Conservation (phyloP, 2,888 invertebrate genomes). For the Orthosia gracilis region DNA sequence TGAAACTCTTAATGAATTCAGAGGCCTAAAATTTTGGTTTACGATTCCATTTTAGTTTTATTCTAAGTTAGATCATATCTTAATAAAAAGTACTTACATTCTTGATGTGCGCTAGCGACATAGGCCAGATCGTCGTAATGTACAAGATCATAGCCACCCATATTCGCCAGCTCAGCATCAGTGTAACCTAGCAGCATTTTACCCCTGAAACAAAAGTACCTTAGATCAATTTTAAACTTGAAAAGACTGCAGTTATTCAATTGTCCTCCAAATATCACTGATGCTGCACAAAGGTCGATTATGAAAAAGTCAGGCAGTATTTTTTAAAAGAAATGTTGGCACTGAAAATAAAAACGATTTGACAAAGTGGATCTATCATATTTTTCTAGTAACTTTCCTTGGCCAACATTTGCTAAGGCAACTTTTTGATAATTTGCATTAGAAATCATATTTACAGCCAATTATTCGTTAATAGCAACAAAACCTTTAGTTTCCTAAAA, state of each 20-base stretch:
- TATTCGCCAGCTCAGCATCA: slow-evolving; percentile 96
- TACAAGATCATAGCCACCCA: slow-evolving; percentile 99
- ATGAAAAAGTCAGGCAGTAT: no score
- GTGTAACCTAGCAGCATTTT: slow-evolving; percentile 98
- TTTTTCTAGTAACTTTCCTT: no score
- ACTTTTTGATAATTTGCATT: no score
- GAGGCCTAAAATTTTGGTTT: background rate
- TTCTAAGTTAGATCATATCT: background rate
- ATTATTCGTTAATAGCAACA: background rate
- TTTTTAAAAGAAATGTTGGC: no score
- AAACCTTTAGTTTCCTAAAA: background rate
- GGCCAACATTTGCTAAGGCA: no score
- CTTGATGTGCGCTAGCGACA: slow-evolving; percentile 99
- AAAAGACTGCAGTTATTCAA: no score
- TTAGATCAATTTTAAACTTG: background rate
- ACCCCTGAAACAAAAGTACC: slow-evolving; percentile 92
- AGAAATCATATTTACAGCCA: no score
- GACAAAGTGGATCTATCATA: no score
- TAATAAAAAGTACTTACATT: slow-evolving; percentile 94
- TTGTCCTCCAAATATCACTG: no score
- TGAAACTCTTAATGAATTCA: no score
- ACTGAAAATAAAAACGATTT: no score
- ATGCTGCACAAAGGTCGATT: no score
- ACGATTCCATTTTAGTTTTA: background rate
- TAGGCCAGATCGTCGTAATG: slow-evolving; percentile 99